Percentiles rank a stretch among this genome's conserved stretches.
Conservation (phyloP, 2,113 vertebrate genomes). For the Tor tambroides region DNA sequence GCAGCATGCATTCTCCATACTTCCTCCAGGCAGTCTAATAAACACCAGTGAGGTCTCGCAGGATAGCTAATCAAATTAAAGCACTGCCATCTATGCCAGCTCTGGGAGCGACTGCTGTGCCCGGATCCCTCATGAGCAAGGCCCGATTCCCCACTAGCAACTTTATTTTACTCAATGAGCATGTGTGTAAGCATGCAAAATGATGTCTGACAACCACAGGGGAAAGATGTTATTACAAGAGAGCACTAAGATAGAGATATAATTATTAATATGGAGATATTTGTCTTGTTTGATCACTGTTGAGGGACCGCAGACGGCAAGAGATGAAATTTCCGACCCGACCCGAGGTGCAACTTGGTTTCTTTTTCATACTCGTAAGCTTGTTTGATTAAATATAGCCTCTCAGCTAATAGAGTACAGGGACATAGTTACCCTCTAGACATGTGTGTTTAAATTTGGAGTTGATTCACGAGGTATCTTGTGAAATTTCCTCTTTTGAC, state of each 20-base stretch:
- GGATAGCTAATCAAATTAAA: conserved; percentile 31
- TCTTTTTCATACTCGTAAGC: not conserved
- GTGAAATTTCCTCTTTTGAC: not conserved
- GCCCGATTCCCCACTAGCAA: not conserved
- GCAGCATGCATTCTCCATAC: not conserved
- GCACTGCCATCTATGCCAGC: not conserved
- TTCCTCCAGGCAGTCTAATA: conserved; percentile 5
- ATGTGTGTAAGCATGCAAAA: not conserved
- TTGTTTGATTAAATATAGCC: not conserved
- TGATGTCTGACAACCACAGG: not conserved
- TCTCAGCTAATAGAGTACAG: not conserved
- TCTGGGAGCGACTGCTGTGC: not conserved
- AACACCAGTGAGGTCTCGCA: conserved; percentile 8
- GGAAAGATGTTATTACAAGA: not conserved
- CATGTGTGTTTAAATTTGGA: not conserved
- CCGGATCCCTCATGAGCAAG: not conserved
- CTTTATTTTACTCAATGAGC: conserved; percentile 3
- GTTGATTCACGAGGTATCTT: not conserved
- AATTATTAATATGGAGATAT: conserved; percentile 16
- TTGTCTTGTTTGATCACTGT: not conserved
- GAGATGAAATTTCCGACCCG: not conserved
- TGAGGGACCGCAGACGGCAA: not conserved
- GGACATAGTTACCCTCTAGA: not conserved
- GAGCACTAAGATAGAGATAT: not conserved
- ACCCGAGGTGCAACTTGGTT: not conserved